Evolutionary conservation across 92 coral and sea anemone genomes (phyloP).

Genomic region (Micromussa lordhowensis): DNA sequence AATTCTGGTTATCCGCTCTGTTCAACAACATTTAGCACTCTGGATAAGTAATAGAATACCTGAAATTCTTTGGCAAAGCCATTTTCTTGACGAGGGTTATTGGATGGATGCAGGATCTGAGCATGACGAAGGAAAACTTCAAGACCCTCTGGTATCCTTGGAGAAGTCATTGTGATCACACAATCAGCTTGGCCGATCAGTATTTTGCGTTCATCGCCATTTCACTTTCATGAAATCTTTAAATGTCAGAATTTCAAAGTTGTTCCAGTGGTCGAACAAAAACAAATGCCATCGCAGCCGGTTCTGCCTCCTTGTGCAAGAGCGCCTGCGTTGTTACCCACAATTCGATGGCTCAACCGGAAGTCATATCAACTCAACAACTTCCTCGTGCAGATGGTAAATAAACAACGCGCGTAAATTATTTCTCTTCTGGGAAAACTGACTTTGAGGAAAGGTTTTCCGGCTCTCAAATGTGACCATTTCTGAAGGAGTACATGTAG

Average conservation of each 20-base stretch:
- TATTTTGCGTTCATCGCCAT: neutral
- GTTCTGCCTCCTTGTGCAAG: neutral
- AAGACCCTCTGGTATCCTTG: slow-evolving; percentile 34
- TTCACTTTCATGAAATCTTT: neutral
- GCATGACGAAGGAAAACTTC: slow-evolving; percentile 69
- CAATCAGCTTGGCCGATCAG: neutral
- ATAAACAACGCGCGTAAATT: no score
- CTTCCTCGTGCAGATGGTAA: neutral
- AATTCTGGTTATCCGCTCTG: neutral
- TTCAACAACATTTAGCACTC: neutral
- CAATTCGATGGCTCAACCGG: slow-evolving; percentile 35
- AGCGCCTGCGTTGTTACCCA: slow-evolving; percentile 43
- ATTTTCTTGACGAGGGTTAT: slow-evolving; percentile 70
- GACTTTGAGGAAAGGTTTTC: no score
- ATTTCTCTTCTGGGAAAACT: no score
- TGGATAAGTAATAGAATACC: slow-evolving; percentile 47
- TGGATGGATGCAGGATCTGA: slow-evolving; percentile 65
- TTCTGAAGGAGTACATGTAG: no score
- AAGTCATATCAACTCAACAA: neutral
- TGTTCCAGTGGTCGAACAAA: neutral
- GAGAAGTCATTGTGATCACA: slow-evolving; percentile 11
- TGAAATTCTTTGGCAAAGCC: slow-evolving; percentile 95
- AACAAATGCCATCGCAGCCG: neutral
- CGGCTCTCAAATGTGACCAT: no score
- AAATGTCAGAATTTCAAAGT: neutral